Percentiles rank a stretch among this genome's conserved stretches.
phyloP scores from a whole-genome alignment of 1,140 invertebrate genomes.

The Oedothorax gibbosus region DNA sequence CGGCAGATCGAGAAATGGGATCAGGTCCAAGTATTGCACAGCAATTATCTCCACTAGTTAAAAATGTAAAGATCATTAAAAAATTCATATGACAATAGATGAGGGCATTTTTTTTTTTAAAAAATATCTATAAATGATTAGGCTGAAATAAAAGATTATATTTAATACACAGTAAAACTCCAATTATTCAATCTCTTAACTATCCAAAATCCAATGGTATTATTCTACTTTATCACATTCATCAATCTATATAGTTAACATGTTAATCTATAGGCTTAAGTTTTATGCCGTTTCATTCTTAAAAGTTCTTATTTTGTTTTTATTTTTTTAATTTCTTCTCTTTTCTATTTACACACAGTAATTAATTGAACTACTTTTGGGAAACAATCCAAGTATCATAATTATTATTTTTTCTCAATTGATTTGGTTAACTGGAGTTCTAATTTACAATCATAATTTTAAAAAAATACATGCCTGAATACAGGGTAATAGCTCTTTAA shows the following conservation, averaged over 20 bases:
- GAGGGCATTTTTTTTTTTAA: neutral
- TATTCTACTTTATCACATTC: too few species aligned
- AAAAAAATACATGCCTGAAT: constrained; percentile 30
- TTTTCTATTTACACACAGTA: neutral
- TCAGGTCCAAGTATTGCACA: constrained; percentile 64
- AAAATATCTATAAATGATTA: neutral
- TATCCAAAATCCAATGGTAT: too few species aligned
- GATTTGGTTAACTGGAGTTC: neutral
- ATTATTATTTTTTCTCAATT: neutral
- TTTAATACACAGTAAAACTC: too few species aligned
- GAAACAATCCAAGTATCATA: neutral
- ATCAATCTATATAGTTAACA: too few species aligned
- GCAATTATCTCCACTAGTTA: constrained; percentile 63
- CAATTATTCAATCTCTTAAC: too few species aligned
- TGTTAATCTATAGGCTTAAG: too few species aligned
- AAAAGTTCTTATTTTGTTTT: neutral
- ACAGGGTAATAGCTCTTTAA: constrained; percentile 49
- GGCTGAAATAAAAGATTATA: neutral
- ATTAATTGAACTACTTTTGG: neutral
- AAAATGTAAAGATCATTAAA: neutral
- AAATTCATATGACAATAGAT: too few species aligned
- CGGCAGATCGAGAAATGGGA: constrained; percentile 77
- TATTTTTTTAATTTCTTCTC: neutral
- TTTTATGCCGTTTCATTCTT: neutral
- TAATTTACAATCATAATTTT: neutral